These are phyloP conservation scores for Polylopha cassiicola DNA, from an alignment of 2,888 invertebrate genomes.

Conservation along the genomic window DNA sequence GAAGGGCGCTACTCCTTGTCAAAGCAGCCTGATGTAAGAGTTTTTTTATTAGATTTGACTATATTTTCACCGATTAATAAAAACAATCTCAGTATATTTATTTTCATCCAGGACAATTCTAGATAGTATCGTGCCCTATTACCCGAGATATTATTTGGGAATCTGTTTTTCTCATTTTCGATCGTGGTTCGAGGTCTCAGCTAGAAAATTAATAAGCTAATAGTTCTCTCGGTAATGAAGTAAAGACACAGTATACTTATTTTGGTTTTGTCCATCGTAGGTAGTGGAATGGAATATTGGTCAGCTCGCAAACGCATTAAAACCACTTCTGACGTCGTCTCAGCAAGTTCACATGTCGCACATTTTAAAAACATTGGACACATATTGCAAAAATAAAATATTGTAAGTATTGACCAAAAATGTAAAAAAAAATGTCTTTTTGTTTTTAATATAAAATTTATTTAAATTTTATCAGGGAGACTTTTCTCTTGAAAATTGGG, in stretches of 20 bases:
- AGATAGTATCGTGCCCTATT: too few species aligned
- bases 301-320: conserved; percentile 77
- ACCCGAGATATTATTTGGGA: too few species aligned
- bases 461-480: conserved; percentile 49
- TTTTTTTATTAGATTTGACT: neutral
- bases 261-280: conserved; percentile 35
- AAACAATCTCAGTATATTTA: too few species aligned
- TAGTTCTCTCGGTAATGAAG: too few species aligned
- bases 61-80: neutral
- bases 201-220: neutral
- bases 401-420: conserved; percentile 46
- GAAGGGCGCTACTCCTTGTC: conserved; percentile 78
- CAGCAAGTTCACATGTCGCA: conserved; percentile 66
- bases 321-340: conserved; percentile 63
- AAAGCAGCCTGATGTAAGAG: conserved; percentile 77
- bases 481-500: conserved; percentile 75
- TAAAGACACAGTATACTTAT: too few species aligned
- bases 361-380: conserved; percentile 64
- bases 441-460: neutral
- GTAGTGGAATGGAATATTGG: conserved; percentile 80
- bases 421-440: neutral
- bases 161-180: too few species aligned
- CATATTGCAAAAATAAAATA: conserved; percentile 69
- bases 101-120: too few species aligned
- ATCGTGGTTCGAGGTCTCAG: too few species aligned